A percentile compares a stretch with the other conserved stretches of the same genome.
Evolutionary conservation across 2,888 invertebrate genomes (phyloP).

Genomic region (Lamellibrachia satsuma): DNA sequence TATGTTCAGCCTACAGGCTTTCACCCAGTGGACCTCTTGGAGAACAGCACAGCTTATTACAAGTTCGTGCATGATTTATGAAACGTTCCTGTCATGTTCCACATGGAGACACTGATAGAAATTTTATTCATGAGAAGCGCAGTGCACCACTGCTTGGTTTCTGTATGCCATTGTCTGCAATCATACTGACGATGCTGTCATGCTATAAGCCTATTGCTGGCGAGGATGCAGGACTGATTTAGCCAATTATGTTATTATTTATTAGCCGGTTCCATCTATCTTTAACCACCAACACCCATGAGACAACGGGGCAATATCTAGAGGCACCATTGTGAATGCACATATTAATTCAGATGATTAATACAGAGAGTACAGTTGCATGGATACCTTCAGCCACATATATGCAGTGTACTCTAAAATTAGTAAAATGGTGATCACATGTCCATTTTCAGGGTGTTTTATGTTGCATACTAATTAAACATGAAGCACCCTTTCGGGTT

Average conservation of each 20-base stretch:
- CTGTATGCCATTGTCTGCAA: not conserved
- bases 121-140: slow-evolving; percentile 1
- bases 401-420: not conserved
- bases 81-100: not conserved
- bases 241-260: not conserved
- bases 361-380: not conserved
- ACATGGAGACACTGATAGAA: not conserved
- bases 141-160: not conserved
- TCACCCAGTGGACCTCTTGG: not conserved
- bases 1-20: not conserved
- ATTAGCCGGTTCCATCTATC: not conserved
- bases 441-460: not conserved
- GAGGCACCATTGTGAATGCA: not conserved
- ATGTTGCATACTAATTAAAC: not conserved
- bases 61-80: not conserved
- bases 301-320: not conserved
- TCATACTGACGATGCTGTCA: not conserved
- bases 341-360: not conserved
- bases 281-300: not conserved
- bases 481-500: not conserved
- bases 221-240: not conserved
- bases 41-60: not conserved
- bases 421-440: not conserved
- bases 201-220: not conserved
- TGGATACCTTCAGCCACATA: not conserved